Conservation (phyloP, 2,113 vertebrate genomes). For the Bombycilla garrulus region DNA sequence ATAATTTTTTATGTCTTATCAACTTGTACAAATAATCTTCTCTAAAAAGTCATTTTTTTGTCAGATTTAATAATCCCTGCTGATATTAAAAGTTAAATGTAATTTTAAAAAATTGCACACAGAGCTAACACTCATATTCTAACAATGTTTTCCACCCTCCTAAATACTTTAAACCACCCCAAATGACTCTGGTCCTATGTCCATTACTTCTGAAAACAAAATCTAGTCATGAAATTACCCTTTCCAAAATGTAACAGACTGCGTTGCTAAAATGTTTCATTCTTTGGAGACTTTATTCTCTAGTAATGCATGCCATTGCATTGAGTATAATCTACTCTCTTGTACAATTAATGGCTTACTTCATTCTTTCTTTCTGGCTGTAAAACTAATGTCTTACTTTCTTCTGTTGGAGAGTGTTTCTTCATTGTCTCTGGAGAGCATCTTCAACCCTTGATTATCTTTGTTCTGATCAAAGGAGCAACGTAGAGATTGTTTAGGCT, state of each 20-base stretch:
- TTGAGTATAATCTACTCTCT: constrained; percentile 30
- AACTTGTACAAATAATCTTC: background rate
- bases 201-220: background rate
- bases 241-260: background rate
- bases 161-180: background rate
- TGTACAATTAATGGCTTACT: constrained; percentile 70
- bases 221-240: background rate
- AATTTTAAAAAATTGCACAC: background rate
- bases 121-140: background rate
- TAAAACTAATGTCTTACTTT: constrained; percentile 81
- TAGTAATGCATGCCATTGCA: background rate
- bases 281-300: background rate
- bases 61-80: background rate
- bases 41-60: background rate
- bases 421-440: constrained; percentile 54
- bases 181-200: background rate
- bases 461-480: constrained; percentile 66
- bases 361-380: constrained; percentile 69
- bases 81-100: background rate
- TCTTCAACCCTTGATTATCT: constrained; percentile 72
- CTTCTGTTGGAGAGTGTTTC: constrained; percentile 77
- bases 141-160: background rate
- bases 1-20: background rate
- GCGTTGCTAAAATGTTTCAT: background rate
- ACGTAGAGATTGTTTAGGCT: constrained; percentile 48